Base-by-base conservation (phyloP, 2,113 vertebrate genomes). In the Cranoglanis bouderius region DNA sequence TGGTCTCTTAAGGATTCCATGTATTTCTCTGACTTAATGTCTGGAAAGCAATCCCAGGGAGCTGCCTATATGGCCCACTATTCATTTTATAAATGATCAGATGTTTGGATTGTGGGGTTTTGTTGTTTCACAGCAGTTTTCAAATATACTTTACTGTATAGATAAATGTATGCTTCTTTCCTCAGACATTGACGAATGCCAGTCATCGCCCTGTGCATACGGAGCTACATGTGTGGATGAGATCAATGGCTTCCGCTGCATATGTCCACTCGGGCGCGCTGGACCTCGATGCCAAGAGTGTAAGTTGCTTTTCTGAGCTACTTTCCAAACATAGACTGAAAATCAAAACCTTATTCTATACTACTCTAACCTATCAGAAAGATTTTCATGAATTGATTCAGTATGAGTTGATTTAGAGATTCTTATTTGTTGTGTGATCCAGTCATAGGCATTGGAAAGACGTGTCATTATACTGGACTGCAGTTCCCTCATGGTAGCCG, bases 171-270 rank as follows among this genome's bases (percentile, higher is more conserved):
- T 10, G 18, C 29, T 84, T 65, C 16, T 29, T 81, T 35, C 26
- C 29, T 8, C 91, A 99, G 98, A 99, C 93, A 96, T 99, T 2
- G 97, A 99, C 4, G 98, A 99, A 93, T 99, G 98, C 93, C 98
- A 99, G 95, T 99, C 98, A 1, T 98, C 97, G 0, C 98, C 98
- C 8, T 99, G 98, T 83, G 96, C 97, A 21, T 98, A 98, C 0
- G 98, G 98, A 74, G 96, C 98, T 93, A 98, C 98, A 1, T 99
- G 98, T 38, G 96, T 99, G 92, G 98, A 99, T 26, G 97, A 99
- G 94, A 98, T 99, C 93, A 97, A 98, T 0, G 97, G 97, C 18
- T 99, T 97, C 86, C 96, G 96, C 85, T 99, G 98, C 89, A 95
- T 95, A 91, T 99, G 98, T 93, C 98, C 98, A 0, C 96, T 96